Percentiles rank a stretch among this genome's conserved stretches.
Conservation (phyloP, 2,797 vertebrate genomes). For the Amblyopsis hoosieri region DNA sequence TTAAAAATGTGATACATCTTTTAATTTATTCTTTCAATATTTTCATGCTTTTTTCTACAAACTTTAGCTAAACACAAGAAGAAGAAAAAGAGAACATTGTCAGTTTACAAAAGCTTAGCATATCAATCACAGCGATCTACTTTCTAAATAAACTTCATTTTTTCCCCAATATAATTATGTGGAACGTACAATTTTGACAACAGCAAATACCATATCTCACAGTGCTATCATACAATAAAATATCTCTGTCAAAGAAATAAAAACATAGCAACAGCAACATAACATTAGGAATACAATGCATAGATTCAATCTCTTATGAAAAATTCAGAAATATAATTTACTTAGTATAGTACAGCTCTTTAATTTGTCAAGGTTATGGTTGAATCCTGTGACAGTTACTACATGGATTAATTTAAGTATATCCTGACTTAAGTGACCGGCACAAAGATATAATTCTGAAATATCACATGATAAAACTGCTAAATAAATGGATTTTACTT, state of each 20-base stretch:
- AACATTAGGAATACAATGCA: constrained; percentile 90
- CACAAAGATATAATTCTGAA: constrained; percentile 70
- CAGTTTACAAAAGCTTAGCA: constrained; percentile 92
- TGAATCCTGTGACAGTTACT: constrained; percentile 68
- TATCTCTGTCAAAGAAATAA: constrained; percentile 83
- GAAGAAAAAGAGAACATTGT: constrained; percentile 74
- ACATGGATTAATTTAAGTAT: constrained; percentile 70
- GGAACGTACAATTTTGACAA: constrained; percentile 89
- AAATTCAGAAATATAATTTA: constrained; percentile 87
- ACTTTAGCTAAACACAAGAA: constrained; percentile 79
- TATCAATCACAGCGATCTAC: constrained; percentile 86
- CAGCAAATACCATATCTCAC: constrained; percentile 87
- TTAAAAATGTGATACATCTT: constrained; percentile 65
- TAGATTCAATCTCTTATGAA: constrained; percentile 89
- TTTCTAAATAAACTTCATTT: constrained; percentile 88
- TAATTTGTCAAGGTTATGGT: constrained; percentile 56
- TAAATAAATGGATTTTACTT: constrained; percentile 66
- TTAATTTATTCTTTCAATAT: constrained; percentile 25
- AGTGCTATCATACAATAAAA: constrained; percentile 94
- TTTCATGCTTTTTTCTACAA: constrained; percentile 75
- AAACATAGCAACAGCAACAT: constrained; percentile 80
- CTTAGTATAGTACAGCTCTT: constrained; percentile 78
- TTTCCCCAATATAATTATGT: constrained; percentile 80
- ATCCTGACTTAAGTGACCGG: constrained; percentile 77
- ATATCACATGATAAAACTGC: constrained; percentile 67